These are phyloP conservation scores for Gambusia holbrooki DNA, from an alignment of 2,113 vertebrate species.

Conservation along the genomic window DNA sequence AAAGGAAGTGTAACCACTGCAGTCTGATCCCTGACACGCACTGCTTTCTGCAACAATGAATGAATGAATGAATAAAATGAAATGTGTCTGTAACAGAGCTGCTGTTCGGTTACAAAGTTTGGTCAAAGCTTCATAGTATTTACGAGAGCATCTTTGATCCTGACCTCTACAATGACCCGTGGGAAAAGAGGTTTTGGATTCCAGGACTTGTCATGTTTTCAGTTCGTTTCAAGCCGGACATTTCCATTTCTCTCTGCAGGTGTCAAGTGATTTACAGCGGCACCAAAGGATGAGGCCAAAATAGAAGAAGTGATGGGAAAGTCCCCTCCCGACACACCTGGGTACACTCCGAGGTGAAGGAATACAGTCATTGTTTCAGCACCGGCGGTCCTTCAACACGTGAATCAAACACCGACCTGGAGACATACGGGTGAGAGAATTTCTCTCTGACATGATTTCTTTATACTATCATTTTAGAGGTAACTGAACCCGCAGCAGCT, in stretches of 20 bases:
- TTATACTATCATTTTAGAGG: no score
- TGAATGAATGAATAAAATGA: constrained; percentile 8
- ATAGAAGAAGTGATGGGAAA: no score
- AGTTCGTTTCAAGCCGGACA: constrained; percentile 38
- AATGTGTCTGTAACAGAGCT: constrained; percentile 17
- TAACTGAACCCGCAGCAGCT: no score
- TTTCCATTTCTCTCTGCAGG: constrained; percentile 33
- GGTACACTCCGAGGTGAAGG: no score
- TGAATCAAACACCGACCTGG: no score
- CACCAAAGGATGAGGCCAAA: background rate
- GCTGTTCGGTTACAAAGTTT: constrained; percentile 1
- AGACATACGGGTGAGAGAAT: no score
- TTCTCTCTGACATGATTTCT: no score
- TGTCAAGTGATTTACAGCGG: constrained; percentile 3
- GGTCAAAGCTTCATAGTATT: background rate
- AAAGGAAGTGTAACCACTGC: constrained; percentile 18
- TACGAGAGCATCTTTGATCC: background rate
- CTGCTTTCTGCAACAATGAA: constrained; percentile 9
- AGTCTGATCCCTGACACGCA: constrained; percentile 10
- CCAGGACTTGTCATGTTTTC: constrained; percentile 6
- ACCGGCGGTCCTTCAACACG: background rate
- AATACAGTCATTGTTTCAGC: no score
- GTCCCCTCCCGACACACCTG: no score
- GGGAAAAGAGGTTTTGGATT: constrained; percentile 1
- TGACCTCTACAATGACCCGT: background rate